Percentiles rank a stretch among this genome's conserved stretches.
phyloP scores from a whole-genome alignment of 2,888 invertebrate species.

The Dioctria linearis region DNA sequence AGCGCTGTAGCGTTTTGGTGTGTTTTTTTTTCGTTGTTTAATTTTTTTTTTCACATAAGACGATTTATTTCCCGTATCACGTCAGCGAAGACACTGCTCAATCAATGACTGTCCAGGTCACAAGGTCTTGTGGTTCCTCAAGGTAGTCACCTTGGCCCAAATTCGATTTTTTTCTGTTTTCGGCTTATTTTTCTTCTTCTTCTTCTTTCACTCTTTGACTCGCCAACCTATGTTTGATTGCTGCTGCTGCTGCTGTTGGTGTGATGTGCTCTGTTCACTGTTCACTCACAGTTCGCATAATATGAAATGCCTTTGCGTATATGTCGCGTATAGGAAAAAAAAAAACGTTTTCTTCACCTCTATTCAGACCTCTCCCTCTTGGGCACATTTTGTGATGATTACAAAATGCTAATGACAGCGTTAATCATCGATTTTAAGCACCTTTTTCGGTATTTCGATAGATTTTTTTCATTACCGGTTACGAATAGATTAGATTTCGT shows the following conservation, averaged over 20 bases:
- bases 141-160: conserved; percentile 48
- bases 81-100: conserved; percentile 50
- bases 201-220: conserved; percentile 28
- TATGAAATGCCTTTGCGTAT: background rate
- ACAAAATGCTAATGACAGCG: conserved; percentile 30
- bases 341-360: conserved; percentile 27
- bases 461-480: background rate
- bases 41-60: conserved; percentile 4
- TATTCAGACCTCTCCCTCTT: conserved; percentile 1
- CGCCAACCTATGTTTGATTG: background rate
- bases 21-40: background rate
- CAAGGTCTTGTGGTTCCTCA: conserved; percentile 51
- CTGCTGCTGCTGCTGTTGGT: too few species aligned
- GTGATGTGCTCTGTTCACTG: too few species aligned
- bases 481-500: too few species aligned
- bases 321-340: conserved; percentile 9
- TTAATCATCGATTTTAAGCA: conserved; percentile 10
- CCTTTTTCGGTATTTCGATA: background rate
- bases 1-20: background rate
- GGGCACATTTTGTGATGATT: conserved; percentile 19
- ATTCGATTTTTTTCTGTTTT: conserved; percentile 43
- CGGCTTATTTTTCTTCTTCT: conserved; percentile 9
- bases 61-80: conserved; percentile 47
- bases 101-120: conserved; percentile 49
- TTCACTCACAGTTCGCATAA: too few species aligned